A percentile compares a stretch with the other conserved stretches of the same genome.
Evolutionary conservation across 2,888 invertebrate genomes (phyloP).

Genomic region (Lampropteryx suffumata): DNA sequence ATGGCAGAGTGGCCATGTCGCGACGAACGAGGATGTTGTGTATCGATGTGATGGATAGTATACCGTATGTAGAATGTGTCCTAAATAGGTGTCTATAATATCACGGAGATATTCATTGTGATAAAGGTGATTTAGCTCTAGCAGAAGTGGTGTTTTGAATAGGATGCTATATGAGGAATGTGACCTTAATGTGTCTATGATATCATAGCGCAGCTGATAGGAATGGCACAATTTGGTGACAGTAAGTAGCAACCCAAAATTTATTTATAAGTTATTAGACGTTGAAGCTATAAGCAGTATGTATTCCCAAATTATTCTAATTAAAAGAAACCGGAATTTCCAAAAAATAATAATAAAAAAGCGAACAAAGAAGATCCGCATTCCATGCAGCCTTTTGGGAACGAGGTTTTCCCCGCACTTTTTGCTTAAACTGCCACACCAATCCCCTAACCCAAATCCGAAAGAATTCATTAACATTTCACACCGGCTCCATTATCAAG

Average conservation of each 20-base stretch:
- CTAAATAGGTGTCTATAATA: constrained; percentile 15
- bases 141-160: constrained; percentile 4
- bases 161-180: constrained; percentile 14
- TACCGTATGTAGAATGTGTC: constrained; percentile 26
- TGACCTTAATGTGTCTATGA: constrained; percentile 19
- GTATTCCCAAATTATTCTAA: neutral
- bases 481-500: constrained; percentile 13
- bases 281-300: too few relatives aligned
- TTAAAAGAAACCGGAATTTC: constrained; percentile 9
- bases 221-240: constrained; percentile 3
- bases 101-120: constrained; percentile 22
- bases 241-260: constrained; percentile 4
- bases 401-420: constrained; percentile 21
- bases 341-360: constrained; percentile 8
- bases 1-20: constrained; percentile 42
- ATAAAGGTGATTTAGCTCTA: constrained; percentile 9
- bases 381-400: constrained; percentile 15
- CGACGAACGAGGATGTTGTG: constrained; percentile 31
- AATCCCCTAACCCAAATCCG: constrained; percentile 24
- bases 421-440: constrained; percentile 17
- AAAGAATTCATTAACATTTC: constrained; percentile 18
- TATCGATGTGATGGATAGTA: constrained; percentile 26
- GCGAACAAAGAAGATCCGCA: constrained; percentile 20
- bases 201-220: constrained; percentile 1
- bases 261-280: too few relatives aligned